phyloP scores from a whole-genome alignment of 1,140 invertebrate species.

The Diplogasteroides magnus region DNA sequence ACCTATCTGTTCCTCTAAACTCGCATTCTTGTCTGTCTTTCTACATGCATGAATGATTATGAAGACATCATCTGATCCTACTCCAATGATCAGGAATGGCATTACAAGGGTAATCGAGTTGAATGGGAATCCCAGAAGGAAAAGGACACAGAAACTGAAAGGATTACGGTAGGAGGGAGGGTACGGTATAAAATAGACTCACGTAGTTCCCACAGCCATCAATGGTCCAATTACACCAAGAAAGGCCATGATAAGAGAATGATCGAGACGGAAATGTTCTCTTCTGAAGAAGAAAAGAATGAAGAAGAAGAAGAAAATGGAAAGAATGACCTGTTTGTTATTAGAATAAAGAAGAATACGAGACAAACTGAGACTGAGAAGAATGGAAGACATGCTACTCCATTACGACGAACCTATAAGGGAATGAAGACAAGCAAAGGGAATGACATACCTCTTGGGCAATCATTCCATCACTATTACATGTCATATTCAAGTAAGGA shows the following conservation, averaged over 20 bases:
- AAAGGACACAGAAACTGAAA: constrained; percentile 30
- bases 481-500: constrained; percentile 26
- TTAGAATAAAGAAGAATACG: constrained; percentile 32
- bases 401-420: constrained; percentile 32
- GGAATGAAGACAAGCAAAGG: constrained; percentile 13
- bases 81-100: constrained; percentile 38
- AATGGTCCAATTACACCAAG: constrained; percentile 33
- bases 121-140: constrained; percentile 32
- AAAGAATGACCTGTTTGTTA: constrained; percentile 12
- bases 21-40: constrained; percentile 25
- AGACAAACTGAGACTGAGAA: constrained; percentile 26
- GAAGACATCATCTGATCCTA: constrained; percentile 37
- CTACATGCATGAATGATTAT: constrained; percentile 34
- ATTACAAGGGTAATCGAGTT: constrained; percentile 38
- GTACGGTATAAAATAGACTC: constrained; percentile 1
- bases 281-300: background rate
- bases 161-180: background rate
- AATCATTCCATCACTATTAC: constrained; percentile 33
- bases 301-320: background rate
- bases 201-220: constrained; percentile 29
- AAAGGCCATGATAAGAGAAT: constrained; percentile 28
- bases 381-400: constrained; percentile 32
- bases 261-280: constrained; percentile 21
- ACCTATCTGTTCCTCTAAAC: constrained; percentile 32
- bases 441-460: constrained; percentile 26